Evolutionary conservation across 2,797 vertebrate genomes (phyloP).

Genomic region (Bradypodion pumilum): DNA sequence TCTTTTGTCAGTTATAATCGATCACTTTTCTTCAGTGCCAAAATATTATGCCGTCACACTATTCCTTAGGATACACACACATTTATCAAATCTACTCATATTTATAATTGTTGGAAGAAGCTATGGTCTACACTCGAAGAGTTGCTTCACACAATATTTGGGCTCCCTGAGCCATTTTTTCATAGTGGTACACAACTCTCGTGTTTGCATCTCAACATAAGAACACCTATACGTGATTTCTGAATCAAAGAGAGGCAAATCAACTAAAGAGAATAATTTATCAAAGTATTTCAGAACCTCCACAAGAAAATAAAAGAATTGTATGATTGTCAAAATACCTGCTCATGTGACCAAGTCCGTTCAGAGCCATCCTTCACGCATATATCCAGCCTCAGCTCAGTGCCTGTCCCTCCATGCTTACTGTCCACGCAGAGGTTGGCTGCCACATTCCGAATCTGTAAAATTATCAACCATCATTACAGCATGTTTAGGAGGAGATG

Average conservation of each 20-base stretch:
- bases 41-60: neutral
- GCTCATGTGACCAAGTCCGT: constrained; percentile 89
- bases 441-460: constrained; percentile 83
- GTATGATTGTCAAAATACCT: constrained; percentile 71
- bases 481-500: neutral
- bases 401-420: constrained; percentile 86
- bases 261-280: constrained; percentile 5
- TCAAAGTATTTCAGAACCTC: neutral
- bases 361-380: constrained; percentile 89
- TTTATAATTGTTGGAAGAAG: neutral
- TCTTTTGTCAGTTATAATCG: constrained; percentile 1
- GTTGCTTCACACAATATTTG: neutral
- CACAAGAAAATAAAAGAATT: constrained; percentile 4
- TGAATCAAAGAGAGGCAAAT: neutral
- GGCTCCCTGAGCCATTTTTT: neutral
- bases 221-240: neutral
- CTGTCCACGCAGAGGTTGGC: constrained; percentile 87
- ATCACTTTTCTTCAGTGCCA: neutral
- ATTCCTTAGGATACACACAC: neutral
- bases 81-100: neutral
- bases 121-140: neutral
- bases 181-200: neutral
- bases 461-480: constrained; percentile 43
- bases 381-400: constrained; percentile 83
- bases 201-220: neutral